These are phyloP conservation scores for Scolopax bukidnonensis DNA, from an alignment of 2,797 vertebrate genomes.

Conservation along the genomic window DNA sequence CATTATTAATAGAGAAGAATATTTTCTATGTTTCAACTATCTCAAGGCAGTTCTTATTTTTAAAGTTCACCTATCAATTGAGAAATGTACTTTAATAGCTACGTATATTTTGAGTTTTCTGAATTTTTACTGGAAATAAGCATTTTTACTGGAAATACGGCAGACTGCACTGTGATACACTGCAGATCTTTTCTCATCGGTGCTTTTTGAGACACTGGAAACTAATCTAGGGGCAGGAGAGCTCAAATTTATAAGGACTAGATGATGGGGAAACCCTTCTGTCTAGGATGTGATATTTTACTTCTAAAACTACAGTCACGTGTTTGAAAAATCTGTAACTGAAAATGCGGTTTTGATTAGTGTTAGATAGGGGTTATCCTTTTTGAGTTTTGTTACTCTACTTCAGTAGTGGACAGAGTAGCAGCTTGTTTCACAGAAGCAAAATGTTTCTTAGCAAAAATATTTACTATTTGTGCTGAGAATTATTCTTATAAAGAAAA, in stretches of 20 bases:
- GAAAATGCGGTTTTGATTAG: not conserved
- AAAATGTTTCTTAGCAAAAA: not conserved
- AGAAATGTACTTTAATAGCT: not conserved
- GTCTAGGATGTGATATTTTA: not conserved
- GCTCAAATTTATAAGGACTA: not conserved
- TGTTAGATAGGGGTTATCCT: not conserved
- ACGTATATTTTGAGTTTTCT: not conserved
- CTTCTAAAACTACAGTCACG: rapidly evolving
- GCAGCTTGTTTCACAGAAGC: not conserved
- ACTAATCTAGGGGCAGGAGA: not conserved
- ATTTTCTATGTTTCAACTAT: not conserved
- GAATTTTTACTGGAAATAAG: not conserved
- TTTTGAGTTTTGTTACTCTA: not conserved
- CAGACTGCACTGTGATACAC: not conserved
- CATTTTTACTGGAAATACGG: not conserved
- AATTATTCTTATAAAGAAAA: not conserved
- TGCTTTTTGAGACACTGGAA: not conserved
- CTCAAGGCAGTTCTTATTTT: not conserved
- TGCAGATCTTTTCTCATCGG: not conserved
- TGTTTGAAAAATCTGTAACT: not conserved
- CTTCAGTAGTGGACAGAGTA: not conserved
- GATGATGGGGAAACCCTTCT: not conserved
- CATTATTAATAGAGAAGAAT: not conserved
- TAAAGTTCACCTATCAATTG: not conserved
- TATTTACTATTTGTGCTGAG: not conserved